Percentiles rank a stretch among this genome's conserved stretches.
These are phyloP conservation scores for Xylota sylvarum DNA, from an alignment of 2,888 invertebrate species.

Conservation along the genomic window DNA sequence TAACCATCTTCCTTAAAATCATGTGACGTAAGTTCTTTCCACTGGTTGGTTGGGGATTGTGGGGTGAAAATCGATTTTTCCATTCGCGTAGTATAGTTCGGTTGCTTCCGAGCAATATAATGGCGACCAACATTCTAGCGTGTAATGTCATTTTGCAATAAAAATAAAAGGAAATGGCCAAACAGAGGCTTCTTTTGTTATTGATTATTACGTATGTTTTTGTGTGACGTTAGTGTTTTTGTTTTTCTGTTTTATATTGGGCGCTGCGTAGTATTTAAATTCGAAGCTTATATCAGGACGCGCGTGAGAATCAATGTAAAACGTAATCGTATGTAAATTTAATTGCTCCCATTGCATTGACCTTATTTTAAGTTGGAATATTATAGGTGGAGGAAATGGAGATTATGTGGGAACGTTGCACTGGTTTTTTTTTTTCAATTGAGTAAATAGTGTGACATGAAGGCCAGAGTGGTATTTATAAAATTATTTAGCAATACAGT, in stretches of 20 bases:
- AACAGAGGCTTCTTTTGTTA: conserved; percentile 57
- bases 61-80: conserved; percentile 71
- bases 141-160: conserved; percentile 67
- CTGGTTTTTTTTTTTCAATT: background rate
- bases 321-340: conserved; percentile 65
- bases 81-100: conserved; percentile 40
- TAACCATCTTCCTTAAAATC: conserved; percentile 22
- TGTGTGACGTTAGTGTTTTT: conserved; percentile 36
- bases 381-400: background rate
- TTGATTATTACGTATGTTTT: conserved; percentile 48
- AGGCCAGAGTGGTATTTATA: background rate
- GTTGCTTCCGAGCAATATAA: conserved; percentile 54
- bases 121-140: conserved; percentile 75
- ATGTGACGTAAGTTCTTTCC: conserved; percentile 70
- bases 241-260: background rate
- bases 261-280: conserved; percentile 54
- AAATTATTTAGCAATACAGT: no score
- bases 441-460: background rate
- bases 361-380: conserved; percentile 58
- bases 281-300: conserved; percentile 9
- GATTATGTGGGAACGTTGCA: background rate
- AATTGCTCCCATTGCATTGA: conserved; percentile 71
- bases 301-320: conserved; percentile 29
- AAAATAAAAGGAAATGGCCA: conserved; percentile 48
- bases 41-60: conserved; percentile 10